These are phyloP conservation scores for Enteromius fasciolatus DNA, from an alignment of 2,797 vertebrate genomes.

Conservation along the genomic window DNA sequence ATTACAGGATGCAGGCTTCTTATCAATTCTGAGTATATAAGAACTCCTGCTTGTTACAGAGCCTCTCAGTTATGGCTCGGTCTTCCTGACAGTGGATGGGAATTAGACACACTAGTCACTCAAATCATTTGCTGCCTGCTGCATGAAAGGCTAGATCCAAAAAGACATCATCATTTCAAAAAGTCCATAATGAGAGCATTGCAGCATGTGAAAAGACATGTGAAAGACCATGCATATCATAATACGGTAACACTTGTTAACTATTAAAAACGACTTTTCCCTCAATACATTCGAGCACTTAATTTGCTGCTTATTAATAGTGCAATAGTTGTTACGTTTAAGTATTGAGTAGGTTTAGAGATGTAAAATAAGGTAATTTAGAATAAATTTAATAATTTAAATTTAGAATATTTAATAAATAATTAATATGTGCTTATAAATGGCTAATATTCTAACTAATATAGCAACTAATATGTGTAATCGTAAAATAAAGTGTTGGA, in stretches of 20 bases:
- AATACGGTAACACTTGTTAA: neutral
- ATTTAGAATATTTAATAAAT: no score
- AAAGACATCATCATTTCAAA: slow-evolving; percentile 33
- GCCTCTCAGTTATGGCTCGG: slow-evolving; percentile 21
- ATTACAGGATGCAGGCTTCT: slow-evolving; percentile 47
- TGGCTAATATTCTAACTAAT: no score
- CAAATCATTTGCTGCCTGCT: slow-evolving; percentile 24
- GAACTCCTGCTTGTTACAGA: slow-evolving; percentile 27
- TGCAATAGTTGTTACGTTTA: no score
- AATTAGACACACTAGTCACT: slow-evolving; percentile 29
- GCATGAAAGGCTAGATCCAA: neutral
- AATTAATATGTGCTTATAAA: no score
- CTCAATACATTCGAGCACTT: no score
- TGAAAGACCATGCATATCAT: neutral
- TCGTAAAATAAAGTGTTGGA: no score
- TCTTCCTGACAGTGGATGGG: slow-evolving; percentile 22
- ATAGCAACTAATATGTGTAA: no score
- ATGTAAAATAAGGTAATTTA: no score
- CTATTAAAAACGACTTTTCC: no score
- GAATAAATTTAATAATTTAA: no score
- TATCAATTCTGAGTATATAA: slow-evolving; percentile 43
- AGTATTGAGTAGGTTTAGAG: neutral
- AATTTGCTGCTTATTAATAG: no score
- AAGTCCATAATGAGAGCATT: slow-evolving; percentile 6
- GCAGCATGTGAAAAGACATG: no score